These are phyloP conservation scores for Propithecus deckenii DNA, from an alignment of 2,797 vertebrate genomes.

Conservation along the genomic window DNA sequence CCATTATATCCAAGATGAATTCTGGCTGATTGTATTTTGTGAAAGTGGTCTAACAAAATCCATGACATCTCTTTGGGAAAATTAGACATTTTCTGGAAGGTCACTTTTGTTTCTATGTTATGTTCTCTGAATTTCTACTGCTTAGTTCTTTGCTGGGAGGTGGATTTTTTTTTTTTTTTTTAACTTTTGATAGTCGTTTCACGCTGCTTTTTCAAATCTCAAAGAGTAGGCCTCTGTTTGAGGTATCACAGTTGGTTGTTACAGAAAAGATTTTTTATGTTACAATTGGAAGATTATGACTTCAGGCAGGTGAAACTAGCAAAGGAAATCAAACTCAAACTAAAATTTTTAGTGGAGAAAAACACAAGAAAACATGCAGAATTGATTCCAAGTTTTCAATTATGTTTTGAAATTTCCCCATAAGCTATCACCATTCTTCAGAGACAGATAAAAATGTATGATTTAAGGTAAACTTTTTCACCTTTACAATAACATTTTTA, in stretches of 20 bases:
- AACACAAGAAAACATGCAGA: conserved; percentile 41
- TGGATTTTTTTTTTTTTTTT: background rate
- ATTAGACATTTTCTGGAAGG: conserved; percentile 48
- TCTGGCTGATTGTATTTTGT: conserved; percentile 24
- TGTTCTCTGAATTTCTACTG: conserved; percentile 55
- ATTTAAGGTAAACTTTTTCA: background rate
- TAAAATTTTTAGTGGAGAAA: conserved; percentile 35
- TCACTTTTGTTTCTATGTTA: conserved; percentile 59
- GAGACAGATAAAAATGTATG: background rate
- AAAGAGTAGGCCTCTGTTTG: conserved; percentile 69
- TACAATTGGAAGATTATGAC: conserved; percentile 68
- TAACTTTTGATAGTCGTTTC: conserved; percentile 51
- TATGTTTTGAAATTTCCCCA: conserved; percentile 34
- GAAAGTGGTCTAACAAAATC: conserved; percentile 30
- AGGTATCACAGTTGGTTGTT: conserved; percentile 62
- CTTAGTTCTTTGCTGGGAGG: conserved; percentile 48
- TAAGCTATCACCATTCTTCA: background rate
- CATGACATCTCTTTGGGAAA: conserved; percentile 49
- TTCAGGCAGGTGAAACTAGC: conserved; percentile 60
- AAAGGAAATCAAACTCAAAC: conserved; percentile 56
- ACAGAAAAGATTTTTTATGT: conserved; percentile 61
- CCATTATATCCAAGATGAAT: conserved; percentile 42
- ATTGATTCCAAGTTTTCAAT: conserved; percentile 42
- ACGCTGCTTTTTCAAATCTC: conserved; percentile 72
- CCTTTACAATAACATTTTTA: background rate